Conservation (phyloP, 2,888 invertebrate genomes). For the Serripes groenlandicus region DNA sequence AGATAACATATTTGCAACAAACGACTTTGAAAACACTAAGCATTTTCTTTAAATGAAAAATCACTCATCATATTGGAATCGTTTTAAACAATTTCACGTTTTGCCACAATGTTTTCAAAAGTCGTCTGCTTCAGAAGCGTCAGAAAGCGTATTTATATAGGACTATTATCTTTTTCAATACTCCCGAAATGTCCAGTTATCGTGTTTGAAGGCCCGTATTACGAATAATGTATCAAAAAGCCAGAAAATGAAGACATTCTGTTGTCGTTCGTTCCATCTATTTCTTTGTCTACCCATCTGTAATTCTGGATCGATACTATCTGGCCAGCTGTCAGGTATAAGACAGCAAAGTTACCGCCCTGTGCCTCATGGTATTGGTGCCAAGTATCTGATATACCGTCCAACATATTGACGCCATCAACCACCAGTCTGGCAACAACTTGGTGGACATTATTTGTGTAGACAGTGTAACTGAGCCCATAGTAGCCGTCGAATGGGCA, state of each 20-base stretch:
- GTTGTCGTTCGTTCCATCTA: neutral
- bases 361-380: conserved; percentile 35
- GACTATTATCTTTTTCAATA: too few species aligned
- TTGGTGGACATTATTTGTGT: conserved; percentile 33
- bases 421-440: conserved; percentile 30
- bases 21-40: too few species aligned
- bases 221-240: conserved; percentile 30
- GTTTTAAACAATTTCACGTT: too few species aligned
- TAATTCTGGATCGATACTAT: conserved; percentile 33
- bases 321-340: conserved; percentile 25
- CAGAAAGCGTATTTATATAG: too few species aligned
- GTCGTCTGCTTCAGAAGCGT: too few species aligned
- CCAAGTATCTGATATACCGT: conserved; percentile 34
- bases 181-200: too few species aligned
- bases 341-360: conserved; percentile 27
- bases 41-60: too few species aligned
- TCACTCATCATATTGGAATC: too few species aligned
- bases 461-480: conserved; percentile 16
- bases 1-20: too few species aligned
- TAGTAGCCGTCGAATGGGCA: conserved; percentile 12
- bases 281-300: conserved; percentile 25
- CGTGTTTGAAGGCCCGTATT: too few species aligned
- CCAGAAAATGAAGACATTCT: conserved; percentile 40
- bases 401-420: conserved; percentile 22
- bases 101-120: too few species aligned